Evolutionary conservation across 2,113 vertebrate genomes (phyloP), one percentile per base, ranked within the genome.

Genomic region (Otolemur garnettii): DNA sequence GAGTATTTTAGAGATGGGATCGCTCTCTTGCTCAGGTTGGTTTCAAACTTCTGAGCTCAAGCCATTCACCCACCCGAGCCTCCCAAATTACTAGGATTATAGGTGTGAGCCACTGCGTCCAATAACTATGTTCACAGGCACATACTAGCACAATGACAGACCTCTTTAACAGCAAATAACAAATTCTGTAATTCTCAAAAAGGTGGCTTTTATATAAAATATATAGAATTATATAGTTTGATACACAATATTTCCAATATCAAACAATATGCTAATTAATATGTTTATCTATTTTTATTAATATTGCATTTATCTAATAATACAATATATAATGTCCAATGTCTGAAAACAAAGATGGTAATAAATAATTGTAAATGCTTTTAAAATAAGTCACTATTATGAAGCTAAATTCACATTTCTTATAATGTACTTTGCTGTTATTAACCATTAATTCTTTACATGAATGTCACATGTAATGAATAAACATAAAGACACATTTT

Each of bases 391-490:
- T 35, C 74, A 72, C 8, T 59, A 2, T 62, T 81, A 71, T 5
- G 13, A 90, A 89, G 28, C 2, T 92, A 92, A 62, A 91, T 35
- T 72, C 9, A 64, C 7, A 53, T 75, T 71, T 72, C 19, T 45
- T 81, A 59, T 64, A 60, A 55, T 42, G 24, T n/a, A 4, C 30
- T 77, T 80, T 22, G 80, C 62, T 83, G 35, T 72, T 38, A 24
- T 87, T 30, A 74, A 80, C 72, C 15, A 86, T 53, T 62, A 64
- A 79, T 45, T 92, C 15, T 75, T 90, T 94, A 90, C 45, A 87
- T 77, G 3, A 0, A 62, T 64, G 10, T 30, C 21, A 5, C 12
- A 71, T 55, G 33, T 30, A 53, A 75, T 19, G 0, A 24, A 71
- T 35, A 86, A 77, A 42, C 42, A 71, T 77, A 71, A 93, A 69